Evolutionary conservation across 2,113 vertebrate species (phyloP), one percentile per base, ranked within the genome.

Genomic region (Argyrosomus japonicus): DNA sequence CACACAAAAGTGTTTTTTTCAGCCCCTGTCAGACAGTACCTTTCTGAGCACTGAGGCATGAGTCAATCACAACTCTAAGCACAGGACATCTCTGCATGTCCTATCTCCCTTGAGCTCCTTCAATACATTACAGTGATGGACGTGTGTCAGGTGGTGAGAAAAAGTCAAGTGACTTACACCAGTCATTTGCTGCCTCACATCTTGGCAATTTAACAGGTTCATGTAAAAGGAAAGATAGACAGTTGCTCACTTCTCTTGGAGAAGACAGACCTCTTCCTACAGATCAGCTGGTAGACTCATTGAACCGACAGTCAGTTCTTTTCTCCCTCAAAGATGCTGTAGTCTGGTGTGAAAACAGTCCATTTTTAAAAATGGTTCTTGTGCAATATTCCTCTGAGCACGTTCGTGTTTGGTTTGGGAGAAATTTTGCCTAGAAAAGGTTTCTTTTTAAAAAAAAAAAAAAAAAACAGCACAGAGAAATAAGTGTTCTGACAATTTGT

Each of bases 221-320:
- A 45, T 81, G 83, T 83, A 45, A 77, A 84, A 84, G 75, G 79
- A 68, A 70, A 85, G 69, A 89, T 27, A 65, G 84, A 82, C 74
- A 71, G 85, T 87, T 57, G 75, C 84, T 70, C 53, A 10, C 65
- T 60, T 91, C 79, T 82, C 67, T 80, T 75, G 77, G 82, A 89
- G 85, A 76, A 82, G 84, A 82, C 86, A 71, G 75, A 70, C 81
- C 70, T 87, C 89, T 83, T 94, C 78, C 85, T 87, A 89, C 85
- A 72, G 86, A 86, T 94, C 89, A 91, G 89, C 91, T 94, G 90
- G 90, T 91, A 71, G 81, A 86, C 67, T 75, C 85, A 70, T 19
- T 43, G 62, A 86, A 23, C 64, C 87, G 89, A 86, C 88, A 90
- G 82, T 87, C 77, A 23, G 60, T 57, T 87, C 76, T 86, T 79